These are phyloP conservation scores for Oreocharis arfaki DNA, from an alignment of 2,113 vertebrate species.

Conservation along the genomic window DNA sequence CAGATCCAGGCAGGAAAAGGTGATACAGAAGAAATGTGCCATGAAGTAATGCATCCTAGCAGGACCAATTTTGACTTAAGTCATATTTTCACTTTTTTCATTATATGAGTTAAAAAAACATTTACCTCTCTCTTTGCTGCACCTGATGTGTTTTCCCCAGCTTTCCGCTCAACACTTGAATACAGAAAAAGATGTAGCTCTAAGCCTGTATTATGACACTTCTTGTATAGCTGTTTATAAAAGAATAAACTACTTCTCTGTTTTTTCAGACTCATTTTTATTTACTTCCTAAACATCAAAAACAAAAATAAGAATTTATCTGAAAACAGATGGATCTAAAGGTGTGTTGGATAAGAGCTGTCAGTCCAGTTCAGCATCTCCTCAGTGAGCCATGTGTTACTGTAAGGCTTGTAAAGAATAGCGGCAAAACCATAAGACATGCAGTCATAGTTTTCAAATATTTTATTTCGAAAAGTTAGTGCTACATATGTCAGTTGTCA, in stretches of 20 bases:
- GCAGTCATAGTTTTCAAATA: background rate
- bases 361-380: background rate
- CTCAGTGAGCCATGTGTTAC: background rate
- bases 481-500: background rate
- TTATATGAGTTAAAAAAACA: background rate
- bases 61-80: background rate
- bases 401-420: background rate
- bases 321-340: conserved; percentile 20
- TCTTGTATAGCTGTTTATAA: background rate
- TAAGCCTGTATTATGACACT: background rate
- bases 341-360: background rate
- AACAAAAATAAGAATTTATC: background rate
- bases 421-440: background rate
- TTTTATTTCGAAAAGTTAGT: conserved; percentile 1
- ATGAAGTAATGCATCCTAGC: background rate
- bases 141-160: background rate
- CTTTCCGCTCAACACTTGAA: background rate
- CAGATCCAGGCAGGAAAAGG: background rate
- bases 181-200: background rate
- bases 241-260: background rate
- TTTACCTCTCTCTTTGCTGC: background rate
- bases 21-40: background rate
- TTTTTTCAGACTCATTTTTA: background rate
- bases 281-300: background rate
- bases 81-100: background rate